Evolutionary conservation across 2,113 vertebrate genomes (phyloP).

Genomic region (Pholis gunnellus): DNA sequence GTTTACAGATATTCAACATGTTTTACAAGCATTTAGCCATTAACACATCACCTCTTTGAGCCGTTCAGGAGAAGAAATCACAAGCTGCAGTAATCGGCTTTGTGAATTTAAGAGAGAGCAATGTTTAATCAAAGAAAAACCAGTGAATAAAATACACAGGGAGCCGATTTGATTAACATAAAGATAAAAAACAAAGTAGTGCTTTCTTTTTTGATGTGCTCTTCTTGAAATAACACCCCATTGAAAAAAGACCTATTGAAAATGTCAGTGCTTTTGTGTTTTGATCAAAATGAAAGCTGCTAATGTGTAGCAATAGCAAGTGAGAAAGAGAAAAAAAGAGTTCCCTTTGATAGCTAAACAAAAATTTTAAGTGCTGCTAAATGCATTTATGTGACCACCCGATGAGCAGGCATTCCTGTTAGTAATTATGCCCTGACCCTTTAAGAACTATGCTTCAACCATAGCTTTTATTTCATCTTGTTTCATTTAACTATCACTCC

Average conservation of each 20-base stretch:
- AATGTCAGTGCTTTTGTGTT: slow-evolving; percentile 73
- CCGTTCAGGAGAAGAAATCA: slow-evolving; percentile 45
- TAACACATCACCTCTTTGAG: slow-evolving; percentile 44
- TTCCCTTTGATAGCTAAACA: slow-evolving; percentile 64
- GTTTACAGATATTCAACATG: slow-evolving; percentile 35
- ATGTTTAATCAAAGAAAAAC: slow-evolving; percentile 66
- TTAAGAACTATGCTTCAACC: slow-evolving; percentile 55
- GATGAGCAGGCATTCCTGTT: slow-evolving; percentile 65
- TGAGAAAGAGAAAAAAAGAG: slow-evolving; percentile 29
- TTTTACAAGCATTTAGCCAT: slow-evolving; percentile 51
- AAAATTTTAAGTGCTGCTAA: slow-evolving; percentile 67
- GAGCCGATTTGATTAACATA: slow-evolving; percentile 67
- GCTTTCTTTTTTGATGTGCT: slow-evolving; percentile 60
- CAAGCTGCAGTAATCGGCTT: slow-evolving; percentile 49
- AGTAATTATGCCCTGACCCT: slow-evolving; percentile 72
- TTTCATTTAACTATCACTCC: slow-evolving; percentile 25
- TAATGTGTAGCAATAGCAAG: slow-evolving; percentile 63
- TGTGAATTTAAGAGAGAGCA: slow-evolving; percentile 43
- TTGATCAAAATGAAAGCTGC: slow-evolving; percentile 69
- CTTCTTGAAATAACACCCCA: slow-evolving; percentile 44
- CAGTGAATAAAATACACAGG: slow-evolving; percentile 37
- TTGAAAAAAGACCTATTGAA: slow-evolving; percentile 63
- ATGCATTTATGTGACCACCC: slow-evolving; percentile 70
- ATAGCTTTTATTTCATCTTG: slow-evolving; percentile 56
- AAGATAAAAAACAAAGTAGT: slow-evolving; percentile 54